Conservation (phyloP, 2,888 invertebrate genomes). For the Harmothoe impar region DNA sequence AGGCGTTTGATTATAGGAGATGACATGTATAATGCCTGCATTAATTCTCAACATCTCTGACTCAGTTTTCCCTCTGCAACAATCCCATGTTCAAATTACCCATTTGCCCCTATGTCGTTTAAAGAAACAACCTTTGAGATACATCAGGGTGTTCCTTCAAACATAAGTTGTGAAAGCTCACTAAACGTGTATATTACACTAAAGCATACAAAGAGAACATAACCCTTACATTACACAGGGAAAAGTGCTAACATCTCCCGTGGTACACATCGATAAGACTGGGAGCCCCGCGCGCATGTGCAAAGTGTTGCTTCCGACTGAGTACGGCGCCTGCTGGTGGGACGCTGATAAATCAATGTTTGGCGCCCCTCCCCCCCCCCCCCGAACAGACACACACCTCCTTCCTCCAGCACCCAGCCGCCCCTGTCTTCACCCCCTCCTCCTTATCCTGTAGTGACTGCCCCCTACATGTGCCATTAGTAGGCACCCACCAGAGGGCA, state of each 20-base stretch:
- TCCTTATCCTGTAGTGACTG: neutral
- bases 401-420: neutral
- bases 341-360: neutral
- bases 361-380: neutral
- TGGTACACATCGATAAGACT: slow-evolving; percentile 13
- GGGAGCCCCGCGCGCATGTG: neutral
- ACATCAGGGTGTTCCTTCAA: no score
- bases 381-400: neutral
- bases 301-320: neutral
- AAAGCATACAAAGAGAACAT: no score
- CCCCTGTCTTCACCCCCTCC: neutral
- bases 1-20: no score
- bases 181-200: no score
- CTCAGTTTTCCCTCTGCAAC: no score
- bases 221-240: no score
- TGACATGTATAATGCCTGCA: no score
- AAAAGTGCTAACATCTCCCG: neutral
- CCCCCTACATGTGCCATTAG: neutral
- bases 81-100: no score
- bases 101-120: no score
- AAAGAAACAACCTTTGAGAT: no score
- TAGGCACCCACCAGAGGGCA: neutral
- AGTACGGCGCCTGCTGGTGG: neutral
- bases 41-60: no score
- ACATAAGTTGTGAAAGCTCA: no score